phyloP scores from a whole-genome alignment of 2,797 vertebrate genomes.

The Hoplostethus atlanticus region DNA sequence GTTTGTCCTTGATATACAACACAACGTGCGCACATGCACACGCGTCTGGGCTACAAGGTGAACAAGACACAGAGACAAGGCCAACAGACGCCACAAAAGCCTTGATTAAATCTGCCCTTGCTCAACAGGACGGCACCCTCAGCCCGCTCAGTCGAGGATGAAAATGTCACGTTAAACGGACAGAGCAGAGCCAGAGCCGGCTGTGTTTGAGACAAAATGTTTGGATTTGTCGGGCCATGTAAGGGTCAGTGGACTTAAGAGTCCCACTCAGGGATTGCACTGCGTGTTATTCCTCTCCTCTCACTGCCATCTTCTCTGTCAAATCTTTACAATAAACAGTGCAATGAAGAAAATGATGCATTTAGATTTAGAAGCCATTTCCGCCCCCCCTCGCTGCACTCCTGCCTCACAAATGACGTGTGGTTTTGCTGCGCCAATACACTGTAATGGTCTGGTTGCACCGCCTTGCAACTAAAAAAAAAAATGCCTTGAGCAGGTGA shows the following conservation, averaged over 20 bases:
- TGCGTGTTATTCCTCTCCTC: neutral
- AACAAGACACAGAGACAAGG: neutral
- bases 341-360: neutral
- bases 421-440: neutral
- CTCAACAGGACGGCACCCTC: neutral
- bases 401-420: neutral
- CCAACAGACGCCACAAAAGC: neutral
- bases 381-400: neutral
- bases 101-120: slow-evolving; percentile 5
- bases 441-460: neutral
- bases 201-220: neutral
- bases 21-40: neutral
- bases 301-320: neutral
- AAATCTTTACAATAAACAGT: neutral
- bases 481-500: neutral
- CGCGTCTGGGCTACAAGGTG: neutral
- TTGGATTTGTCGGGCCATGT: neutral
- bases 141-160: neutral
- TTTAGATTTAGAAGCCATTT: neutral
- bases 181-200: neutral
- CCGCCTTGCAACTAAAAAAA: neutral
- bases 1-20: slow-evolving; percentile 2
- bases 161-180: slow-evolving; percentile 7
- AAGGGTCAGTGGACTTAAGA: neutral
- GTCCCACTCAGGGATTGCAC: neutral